phyloP scores from a whole-genome alignment of 2,113 vertebrate species.

The Pheucticus melanocephalus region DNA sequence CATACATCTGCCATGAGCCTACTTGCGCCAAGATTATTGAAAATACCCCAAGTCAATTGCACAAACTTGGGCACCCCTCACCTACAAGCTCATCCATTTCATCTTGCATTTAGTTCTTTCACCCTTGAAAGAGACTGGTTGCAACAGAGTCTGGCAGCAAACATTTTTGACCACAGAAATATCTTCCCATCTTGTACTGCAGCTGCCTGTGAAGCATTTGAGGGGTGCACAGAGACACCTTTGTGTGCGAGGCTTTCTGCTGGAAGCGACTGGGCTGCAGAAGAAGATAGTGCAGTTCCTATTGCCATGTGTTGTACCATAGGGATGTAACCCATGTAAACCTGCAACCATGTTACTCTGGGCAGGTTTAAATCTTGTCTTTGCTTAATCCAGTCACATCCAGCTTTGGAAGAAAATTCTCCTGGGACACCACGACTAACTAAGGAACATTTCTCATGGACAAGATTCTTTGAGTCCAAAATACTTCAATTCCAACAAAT shows the following conservation, averaged over 20 bases:
- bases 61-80: not conserved
- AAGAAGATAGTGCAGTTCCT: not conserved
- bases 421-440: not conserved
- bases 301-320: not conserved
- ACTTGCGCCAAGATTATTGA: not conserved
- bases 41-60: not conserved
- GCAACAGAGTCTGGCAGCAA: not conserved
- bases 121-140: not conserved
- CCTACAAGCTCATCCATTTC: not conserved
- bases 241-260: not conserved
- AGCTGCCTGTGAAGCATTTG: not conserved
- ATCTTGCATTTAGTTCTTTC: not conserved
- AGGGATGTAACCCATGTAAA: not conserved
- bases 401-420: not conserved
- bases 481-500: not conserved
- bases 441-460: not conserved
- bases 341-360: not conserved
- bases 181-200: not conserved
- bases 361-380: not conserved
- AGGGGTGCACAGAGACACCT: not conserved
- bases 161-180: not conserved
- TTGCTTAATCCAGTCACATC: not conserved
- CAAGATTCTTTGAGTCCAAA: not conserved
- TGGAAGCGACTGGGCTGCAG: not conserved
- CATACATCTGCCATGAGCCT: not conserved